A percentile compares a stretch with the other conserved stretches of the same genome.
Conservation (phyloP, 1,140 invertebrate genomes). For the Drosophila watanabei region DNA sequence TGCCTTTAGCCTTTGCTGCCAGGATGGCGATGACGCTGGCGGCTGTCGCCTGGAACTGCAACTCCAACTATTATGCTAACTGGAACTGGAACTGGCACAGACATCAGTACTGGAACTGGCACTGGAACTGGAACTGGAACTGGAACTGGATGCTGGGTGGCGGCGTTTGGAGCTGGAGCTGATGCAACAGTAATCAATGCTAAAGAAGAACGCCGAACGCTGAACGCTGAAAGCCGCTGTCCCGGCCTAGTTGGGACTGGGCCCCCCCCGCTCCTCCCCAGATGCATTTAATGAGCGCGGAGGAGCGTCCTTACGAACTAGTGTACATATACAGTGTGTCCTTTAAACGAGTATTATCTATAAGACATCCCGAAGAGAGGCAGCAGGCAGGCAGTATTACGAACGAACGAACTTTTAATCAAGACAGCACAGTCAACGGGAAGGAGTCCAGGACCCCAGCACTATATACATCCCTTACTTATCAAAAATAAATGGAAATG, state of each 20-base stretch:
- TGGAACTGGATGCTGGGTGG: slow-evolving; percentile 28
- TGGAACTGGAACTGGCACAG: slow-evolving; percentile 58
- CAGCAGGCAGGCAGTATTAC: slow-evolving; percentile 69
- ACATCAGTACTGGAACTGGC: slow-evolving; percentile 35
- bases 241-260: slow-evolving; percentile 73
- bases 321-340: slow-evolving; percentile 76
- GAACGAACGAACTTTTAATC: slow-evolving; percentile 59
- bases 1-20: slow-evolving; percentile 73
- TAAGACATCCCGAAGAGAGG: slow-evolving; percentile 55
- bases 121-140: slow-evolving; percentile 47
- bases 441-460: slow-evolving; percentile 33
- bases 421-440: slow-evolving; percentile 18
- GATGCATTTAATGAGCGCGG: slow-evolving; percentile 71
- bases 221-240: slow-evolving; percentile 53
- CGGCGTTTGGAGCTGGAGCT: slow-evolving; percentile 57
- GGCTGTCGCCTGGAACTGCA: slow-evolving; percentile 72
- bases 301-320: slow-evolving; percentile 63
- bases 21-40: slow-evolving; percentile 54
- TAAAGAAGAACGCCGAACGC: not conserved
- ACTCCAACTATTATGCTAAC: slow-evolving; percentile 37
- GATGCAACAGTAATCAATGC: slow-evolving; percentile 34
- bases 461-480: slow-evolving; percentile 21
- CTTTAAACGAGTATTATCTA: slow-evolving; percentile 78
- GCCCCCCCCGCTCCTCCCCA: slow-evolving; percentile 39
- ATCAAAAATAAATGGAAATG: slow-evolving; percentile 9